Conservation (phyloP, 2,888 invertebrate genomes). For the Plutella xylostella region DNA sequence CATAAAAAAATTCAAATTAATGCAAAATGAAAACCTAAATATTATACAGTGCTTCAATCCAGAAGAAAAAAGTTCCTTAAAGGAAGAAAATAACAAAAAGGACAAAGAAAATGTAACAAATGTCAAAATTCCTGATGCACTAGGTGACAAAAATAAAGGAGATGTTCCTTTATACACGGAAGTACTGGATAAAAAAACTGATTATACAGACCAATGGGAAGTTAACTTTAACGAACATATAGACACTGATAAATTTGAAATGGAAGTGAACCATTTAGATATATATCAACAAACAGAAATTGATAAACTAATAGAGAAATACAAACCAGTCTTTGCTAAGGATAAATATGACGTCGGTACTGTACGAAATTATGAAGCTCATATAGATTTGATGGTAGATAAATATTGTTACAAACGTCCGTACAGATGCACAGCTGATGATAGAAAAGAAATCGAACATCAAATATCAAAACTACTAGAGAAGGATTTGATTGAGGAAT, state of each 20-base stretch:
- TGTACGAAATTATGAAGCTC: slow-evolving; percentile 14
- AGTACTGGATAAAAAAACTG: too few relatives aligned
- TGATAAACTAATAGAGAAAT: background rate
- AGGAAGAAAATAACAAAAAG: too few relatives aligned
- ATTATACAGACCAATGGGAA: too few relatives aligned
- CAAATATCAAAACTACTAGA: slow-evolving; percentile 8
- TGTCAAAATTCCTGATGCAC: too few relatives aligned
- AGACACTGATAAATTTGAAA: background rate
- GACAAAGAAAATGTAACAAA: too few relatives aligned
- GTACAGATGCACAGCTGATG: slow-evolving; percentile 10
- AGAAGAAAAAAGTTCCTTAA: too few relatives aligned
- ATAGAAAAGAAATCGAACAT: slow-evolving; percentile 10
- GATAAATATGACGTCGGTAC: slow-evolving; percentile 16
- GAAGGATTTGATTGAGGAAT: slow-evolving; percentile 7
- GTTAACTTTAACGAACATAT: too few relatives aligned
- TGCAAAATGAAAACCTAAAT: too few relatives aligned
- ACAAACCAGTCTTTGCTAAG: slow-evolving; percentile 5
- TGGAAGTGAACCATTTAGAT: background rate
- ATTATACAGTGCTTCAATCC: too few relatives aligned
- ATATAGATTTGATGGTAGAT: slow-evolving; percentile 12
- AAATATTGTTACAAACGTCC: slow-evolving; percentile 14
- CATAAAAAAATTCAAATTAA: too few relatives aligned
- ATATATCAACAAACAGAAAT: background rate
- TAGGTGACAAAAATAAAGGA: too few relatives aligned
- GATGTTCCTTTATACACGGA: too few relatives aligned